Evolutionary conservation across 2,888 invertebrate species (phyloP).

Genomic region (Dolomedes plantarius): DNA sequence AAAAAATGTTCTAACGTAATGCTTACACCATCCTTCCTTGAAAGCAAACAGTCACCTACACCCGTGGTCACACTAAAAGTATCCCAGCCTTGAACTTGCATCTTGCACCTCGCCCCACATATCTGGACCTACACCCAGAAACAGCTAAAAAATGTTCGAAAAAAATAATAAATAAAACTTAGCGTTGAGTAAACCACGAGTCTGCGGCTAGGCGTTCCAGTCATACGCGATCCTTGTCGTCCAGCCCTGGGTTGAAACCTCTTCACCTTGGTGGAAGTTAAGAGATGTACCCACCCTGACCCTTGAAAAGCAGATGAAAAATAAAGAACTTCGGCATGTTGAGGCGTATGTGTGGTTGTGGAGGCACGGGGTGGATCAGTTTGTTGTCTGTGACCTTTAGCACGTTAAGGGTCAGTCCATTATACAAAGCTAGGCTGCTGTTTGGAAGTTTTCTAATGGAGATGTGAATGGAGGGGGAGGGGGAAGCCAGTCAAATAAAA

Average conservation of each 20-base stretch:
- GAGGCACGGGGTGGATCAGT: conserved; percentile 32
- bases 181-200: conserved; percentile 38
- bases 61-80: conserved; percentile 58
- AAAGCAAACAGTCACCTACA: not conserved
- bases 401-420: conserved; percentile 53
- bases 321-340: conserved; percentile 41
- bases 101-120: conserved; percentile 60
- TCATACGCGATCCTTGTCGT: conserved; percentile 37
- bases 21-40: not conserved
- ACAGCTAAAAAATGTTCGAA: not conserved
- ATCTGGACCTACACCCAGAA: conserved; percentile 52
- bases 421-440: conserved; percentile 28
- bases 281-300: conserved; percentile 59
- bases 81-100: conserved; percentile 54
- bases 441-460: not conserved
- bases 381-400: conserved; percentile 51
- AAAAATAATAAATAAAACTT: conserved; percentile 31
- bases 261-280: conserved; percentile 62
- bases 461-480: not conserved
- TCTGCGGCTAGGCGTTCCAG: conserved; percentile 32
- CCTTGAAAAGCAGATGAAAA: conserved; percentile 37
- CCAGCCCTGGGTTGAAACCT: conserved; percentile 68
- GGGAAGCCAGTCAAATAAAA: not conserved
- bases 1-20: too few species aligned
- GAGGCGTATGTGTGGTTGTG: conserved; percentile 41